Conservation (phyloP, 2,113 vertebrate species). For the Synodontis membranacea region DNA sequence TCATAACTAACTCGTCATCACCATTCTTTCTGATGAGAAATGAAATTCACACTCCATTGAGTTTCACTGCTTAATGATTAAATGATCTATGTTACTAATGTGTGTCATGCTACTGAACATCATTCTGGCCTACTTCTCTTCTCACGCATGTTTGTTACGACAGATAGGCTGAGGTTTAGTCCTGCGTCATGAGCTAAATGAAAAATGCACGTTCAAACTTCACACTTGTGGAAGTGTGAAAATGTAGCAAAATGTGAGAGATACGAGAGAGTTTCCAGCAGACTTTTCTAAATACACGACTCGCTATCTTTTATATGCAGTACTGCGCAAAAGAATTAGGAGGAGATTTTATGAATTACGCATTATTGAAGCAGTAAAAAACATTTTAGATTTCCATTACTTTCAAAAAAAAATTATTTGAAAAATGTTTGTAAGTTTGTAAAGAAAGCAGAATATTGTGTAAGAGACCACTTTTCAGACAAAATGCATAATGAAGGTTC, state of each 20-base stretch:
- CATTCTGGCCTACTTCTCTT: conserved; percentile 32
- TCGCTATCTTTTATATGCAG: not conserved
- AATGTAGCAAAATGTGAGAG: not conserved
- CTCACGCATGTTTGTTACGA: conserved; percentile 22
- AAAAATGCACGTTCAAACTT: conserved; percentile 66
- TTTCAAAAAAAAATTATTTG: too few relatives aligned
- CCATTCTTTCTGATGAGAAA: conserved; percentile 19
- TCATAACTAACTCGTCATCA: conserved; percentile 15
- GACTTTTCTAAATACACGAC: not conserved
- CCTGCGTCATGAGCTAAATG: conserved; percentile 26
- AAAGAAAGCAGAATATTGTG: too few relatives aligned
- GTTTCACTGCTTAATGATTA: conserved; percentile 22
- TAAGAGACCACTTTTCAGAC: too few relatives aligned
- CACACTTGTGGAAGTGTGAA: conserved; percentile 41
- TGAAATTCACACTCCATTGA: not conserved
- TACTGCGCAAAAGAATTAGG: too few relatives aligned
- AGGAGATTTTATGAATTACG: too few relatives aligned
- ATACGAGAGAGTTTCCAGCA: not conserved
- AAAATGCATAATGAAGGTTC: too few relatives aligned
- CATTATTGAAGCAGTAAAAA: too few relatives aligned
- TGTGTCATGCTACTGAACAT: not conserved
- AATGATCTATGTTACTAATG: conserved; percentile 21
- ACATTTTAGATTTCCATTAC: too few relatives aligned
- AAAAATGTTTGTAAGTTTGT: too few relatives aligned
- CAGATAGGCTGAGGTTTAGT: conserved; percentile 28